phyloP scores from a whole-genome alignment of 2,888 invertebrate genomes.

The Mesochorus sp. region DNA sequence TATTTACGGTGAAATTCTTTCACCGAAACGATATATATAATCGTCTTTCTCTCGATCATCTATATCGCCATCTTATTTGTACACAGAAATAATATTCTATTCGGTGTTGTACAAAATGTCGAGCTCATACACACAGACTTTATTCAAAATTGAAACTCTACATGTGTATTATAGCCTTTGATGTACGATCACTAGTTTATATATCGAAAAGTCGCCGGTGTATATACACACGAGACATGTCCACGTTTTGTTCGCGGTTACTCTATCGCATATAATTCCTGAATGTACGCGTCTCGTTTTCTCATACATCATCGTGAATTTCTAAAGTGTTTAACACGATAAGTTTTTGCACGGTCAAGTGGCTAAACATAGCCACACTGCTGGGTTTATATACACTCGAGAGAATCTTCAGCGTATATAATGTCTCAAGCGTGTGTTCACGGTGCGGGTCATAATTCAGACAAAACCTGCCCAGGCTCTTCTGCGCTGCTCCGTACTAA shows the following conservation, averaged over 20 bases:
- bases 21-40: conserved; percentile 56
- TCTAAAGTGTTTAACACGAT: conserved; percentile 43
- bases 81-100: conserved; percentile 47
- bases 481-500: conserved; percentile 16
- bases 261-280: conserved; percentile 22
- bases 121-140: neutral
- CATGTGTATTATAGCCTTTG: too few species aligned
- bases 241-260: conserved; percentile 38
- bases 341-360: conserved; percentile 36
- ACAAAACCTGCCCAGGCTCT: conserved; percentile 37
- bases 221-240: conserved; percentile 12
- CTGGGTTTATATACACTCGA: conserved; percentile 21
- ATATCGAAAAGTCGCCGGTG: conserved; percentile 8
- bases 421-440: conserved; percentile 36
- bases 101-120: too few species aligned
- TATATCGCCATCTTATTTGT: conserved; percentile 62
- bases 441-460: conserved; percentile 52
- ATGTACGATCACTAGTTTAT: conserved; percentile 39
- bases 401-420: conserved; percentile 35
- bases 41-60: conserved; percentile 62
- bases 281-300: conserved; percentile 29
- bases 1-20: conserved; percentile 60
- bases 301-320: conserved; percentile 29
- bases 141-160: conserved; percentile 38
- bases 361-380: conserved; percentile 34